Percentiles rank a stretch among this genome's conserved stretches.
phyloP scores from a whole-genome alignment of 2,797 vertebrate genomes.

The Hemibagrus guttatus region DNA sequence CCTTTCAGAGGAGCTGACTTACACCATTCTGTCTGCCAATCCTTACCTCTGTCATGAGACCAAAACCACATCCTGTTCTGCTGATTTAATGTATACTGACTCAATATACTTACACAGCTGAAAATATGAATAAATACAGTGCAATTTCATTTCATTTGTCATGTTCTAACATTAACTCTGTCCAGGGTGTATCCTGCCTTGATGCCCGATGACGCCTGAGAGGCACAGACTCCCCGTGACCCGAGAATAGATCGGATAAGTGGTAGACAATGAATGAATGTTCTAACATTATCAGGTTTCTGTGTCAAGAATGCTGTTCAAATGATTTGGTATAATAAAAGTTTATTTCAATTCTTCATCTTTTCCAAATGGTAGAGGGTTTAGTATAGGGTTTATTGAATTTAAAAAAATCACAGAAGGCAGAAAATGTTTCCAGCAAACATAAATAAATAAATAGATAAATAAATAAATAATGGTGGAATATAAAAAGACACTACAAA shows the following conservation, averaged over 20 bases:
- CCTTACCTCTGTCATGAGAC: conserved; percentile 35
- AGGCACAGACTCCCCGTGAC: too few species aligned
- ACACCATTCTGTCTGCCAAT: conserved; percentile 33
- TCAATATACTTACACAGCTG: conserved; percentile 10
- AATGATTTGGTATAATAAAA: neutral
- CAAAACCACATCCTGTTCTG: neutral
- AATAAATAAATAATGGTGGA: neutral
- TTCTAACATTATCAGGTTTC: neutral
- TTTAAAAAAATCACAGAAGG: neutral
- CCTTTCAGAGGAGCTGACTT: conserved; percentile 54
- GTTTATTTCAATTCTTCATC: neutral
- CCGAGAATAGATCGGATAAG: too few species aligned
- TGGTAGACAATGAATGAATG: too few species aligned
- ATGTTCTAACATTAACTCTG: neutral
- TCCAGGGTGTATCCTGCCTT: too few species aligned
- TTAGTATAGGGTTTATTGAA: neutral
- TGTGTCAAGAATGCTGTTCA: neutral
- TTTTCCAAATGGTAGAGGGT: neutral
- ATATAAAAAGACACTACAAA: conserved; percentile 25
- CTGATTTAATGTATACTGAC: conserved; percentile 13
- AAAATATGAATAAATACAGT: conserved; percentile 1
- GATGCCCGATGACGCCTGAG: too few species aligned
- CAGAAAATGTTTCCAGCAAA: conserved; percentile 9
- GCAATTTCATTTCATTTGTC: neutral
- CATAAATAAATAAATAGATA: neutral